phyloP scores from a whole-genome alignment of 2,797 vertebrate species.

The Malacoraja senta region DNA sequence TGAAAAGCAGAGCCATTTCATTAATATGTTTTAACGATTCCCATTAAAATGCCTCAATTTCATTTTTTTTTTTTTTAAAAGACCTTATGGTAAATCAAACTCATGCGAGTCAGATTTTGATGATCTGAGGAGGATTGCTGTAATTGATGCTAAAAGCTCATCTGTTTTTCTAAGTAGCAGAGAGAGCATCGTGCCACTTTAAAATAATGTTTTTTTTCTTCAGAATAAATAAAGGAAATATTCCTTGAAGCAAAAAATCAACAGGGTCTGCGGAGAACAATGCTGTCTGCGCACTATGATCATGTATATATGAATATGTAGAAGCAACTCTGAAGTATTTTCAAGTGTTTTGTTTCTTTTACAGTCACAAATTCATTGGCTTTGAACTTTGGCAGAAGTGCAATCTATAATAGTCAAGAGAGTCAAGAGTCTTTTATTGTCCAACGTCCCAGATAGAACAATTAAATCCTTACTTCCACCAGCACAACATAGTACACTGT shows the following conservation, averaged over 20 bases:
- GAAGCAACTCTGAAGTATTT: background rate
- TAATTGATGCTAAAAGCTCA: slow-evolving; percentile 19
- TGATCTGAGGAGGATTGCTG: slow-evolving; percentile 13
- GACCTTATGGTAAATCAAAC: slow-evolving; percentile 13
- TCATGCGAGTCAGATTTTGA: background rate
- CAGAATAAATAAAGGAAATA: background rate
- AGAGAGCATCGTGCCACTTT: background rate
- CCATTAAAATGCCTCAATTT: slow-evolving; percentile 33
- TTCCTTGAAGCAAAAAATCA: background rate
- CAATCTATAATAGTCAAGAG: background rate
- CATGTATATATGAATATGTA: background rate
- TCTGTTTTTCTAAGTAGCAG: background rate
- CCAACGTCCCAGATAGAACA: no score
- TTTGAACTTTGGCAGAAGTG: background rate
- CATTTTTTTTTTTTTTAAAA: background rate
- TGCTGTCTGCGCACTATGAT: background rate
- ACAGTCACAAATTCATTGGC: background rate
- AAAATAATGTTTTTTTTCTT: background rate
- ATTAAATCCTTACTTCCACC: no score
- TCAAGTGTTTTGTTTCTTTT: background rate
- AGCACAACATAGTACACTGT: no score
- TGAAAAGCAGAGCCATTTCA: slow-evolving; percentile 11
- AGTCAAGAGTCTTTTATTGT: no score
- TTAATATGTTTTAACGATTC: background rate
- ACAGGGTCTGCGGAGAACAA: background rate